Percentiles rank a stretch among this genome's conserved stretches.
phyloP scores from a whole-genome alignment of 2,797 vertebrate species.

The Mus minutoides region DNA sequence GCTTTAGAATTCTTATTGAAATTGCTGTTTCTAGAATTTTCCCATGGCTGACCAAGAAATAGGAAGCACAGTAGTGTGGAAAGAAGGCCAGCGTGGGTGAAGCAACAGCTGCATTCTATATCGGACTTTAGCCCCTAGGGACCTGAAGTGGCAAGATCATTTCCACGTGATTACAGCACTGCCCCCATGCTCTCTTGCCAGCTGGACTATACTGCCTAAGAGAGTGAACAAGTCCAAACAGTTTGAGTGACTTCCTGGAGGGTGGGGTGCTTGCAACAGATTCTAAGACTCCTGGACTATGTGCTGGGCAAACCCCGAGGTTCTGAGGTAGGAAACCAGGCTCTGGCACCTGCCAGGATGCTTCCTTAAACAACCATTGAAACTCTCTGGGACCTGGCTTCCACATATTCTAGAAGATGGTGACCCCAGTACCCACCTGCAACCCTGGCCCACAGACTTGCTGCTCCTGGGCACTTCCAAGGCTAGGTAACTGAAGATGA shows the following conservation, averaged over 20 bases:
- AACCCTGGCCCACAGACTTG: neutral
- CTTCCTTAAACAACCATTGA: neutral
- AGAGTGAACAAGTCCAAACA: neutral
- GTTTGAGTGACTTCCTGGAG: neutral
- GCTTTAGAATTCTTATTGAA: neutral
- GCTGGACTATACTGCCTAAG: neutral
- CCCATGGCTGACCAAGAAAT: neutral
- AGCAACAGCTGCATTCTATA: neutral
- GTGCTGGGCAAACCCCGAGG: too few relatives aligned
- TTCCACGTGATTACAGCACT: neutral
- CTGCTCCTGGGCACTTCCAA: neutral
- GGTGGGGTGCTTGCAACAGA: neutral
- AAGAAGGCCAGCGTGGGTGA: too few relatives aligned
- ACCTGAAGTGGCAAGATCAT: neutral
- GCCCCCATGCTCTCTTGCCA: neutral
- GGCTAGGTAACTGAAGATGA: neutral
- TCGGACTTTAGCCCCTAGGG: neutral
- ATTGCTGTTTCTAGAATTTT: neutral
- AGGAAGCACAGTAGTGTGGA: neutral
- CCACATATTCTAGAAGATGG: neutral
- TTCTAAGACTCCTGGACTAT: neutral
- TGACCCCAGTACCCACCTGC: neutral
- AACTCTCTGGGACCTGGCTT: neutral
- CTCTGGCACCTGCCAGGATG: neutral
- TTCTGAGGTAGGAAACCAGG: neutral